A percentile compares a stretch with the other conserved stretches of the same genome.
These are phyloP conservation scores for Euspilapteryx auroguttella DNA, from an alignment of 2,888 invertebrate genomes.

Conservation along the genomic window DNA sequence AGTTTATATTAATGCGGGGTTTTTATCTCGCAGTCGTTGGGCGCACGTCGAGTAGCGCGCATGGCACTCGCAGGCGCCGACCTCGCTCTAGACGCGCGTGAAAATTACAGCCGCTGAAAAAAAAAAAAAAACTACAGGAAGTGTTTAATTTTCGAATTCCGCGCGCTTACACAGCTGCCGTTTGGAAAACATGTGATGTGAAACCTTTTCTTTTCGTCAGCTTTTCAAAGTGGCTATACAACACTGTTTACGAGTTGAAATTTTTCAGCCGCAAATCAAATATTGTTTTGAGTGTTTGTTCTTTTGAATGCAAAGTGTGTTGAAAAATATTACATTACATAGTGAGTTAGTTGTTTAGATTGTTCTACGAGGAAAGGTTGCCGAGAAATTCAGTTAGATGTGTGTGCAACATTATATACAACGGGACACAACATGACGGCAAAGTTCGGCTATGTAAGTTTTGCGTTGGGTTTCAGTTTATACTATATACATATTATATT, in stretches of 20 bases:
- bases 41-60: slow-evolving; percentile 46
- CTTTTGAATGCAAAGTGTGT: slow-evolving; percentile 44
- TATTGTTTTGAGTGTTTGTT: slow-evolving; percentile 47
- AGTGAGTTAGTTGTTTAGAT: slow-evolving; percentile 54
- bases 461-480: too few species aligned
- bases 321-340: slow-evolving; percentile 37
- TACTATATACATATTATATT: slow-evolving; percentile 6
- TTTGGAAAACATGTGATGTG: slow-evolving; percentile 53
- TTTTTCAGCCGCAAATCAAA: slow-evolving; percentile 35
- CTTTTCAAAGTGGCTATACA: too few species aligned
- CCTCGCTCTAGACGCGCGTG: slow-evolving; percentile 33
- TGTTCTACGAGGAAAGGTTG: slow-evolving; percentile 41
- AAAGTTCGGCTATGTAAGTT: slow-evolving; percentile 62
- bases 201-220: too few species aligned
- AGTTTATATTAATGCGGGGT: slow-evolving; percentile 59
- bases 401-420: slow-evolving; percentile 57
- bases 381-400: slow-evolving; percentile 57
- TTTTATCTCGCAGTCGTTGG: slow-evolving; percentile 59
- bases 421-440: slow-evolving; percentile 63
- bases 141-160: slow-evolving; percentile 32
- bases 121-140: slow-evolving; percentile 26
- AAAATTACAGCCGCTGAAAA: slow-evolving; percentile 24
- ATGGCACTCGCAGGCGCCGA: slow-evolving; percentile 32
- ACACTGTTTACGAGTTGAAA: too few species aligned
- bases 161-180: slow-evolving; percentile 15